Evolutionary conservation across 2,797 vertebrate genomes (phyloP).

Genomic region (Rhinoraja longicauda): DNA sequence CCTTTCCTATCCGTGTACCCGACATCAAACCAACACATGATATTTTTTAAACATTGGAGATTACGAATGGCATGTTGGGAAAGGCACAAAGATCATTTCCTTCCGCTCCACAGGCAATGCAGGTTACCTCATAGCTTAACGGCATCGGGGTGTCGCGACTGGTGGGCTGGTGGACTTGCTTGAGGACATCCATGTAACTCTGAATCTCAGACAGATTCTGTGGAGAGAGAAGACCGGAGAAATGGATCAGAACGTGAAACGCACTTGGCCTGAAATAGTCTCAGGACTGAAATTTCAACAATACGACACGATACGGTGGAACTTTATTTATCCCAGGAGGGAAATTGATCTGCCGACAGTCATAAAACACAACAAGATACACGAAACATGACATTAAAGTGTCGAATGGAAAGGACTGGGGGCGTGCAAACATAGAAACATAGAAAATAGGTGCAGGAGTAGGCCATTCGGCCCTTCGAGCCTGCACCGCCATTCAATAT

Average conservation of each 20-base stretch:
- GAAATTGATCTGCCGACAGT: no score
- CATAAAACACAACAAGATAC: no score
- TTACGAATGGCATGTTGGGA: background rate
- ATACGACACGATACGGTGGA: no score
- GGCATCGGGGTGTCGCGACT: slow-evolving; percentile 63
- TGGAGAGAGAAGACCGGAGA: slow-evolving; percentile 37
- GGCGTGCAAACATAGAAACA: no score
- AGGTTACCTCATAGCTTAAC: slow-evolving; percentile 72
- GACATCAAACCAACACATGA: background rate
- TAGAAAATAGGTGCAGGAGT: no score
- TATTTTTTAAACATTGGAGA: background rate
- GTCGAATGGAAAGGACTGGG: no score
- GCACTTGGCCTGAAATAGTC: slow-evolving; percentile 38
- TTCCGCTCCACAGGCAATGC: background rate
- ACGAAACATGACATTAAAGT: no score
- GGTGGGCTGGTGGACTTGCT: slow-evolving; percentile 83
- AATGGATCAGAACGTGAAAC: background rate
- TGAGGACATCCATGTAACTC: slow-evolving; percentile 82
- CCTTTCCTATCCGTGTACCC: no score
- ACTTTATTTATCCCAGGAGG: no score
- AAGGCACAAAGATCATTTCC: background rate
- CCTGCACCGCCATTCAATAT: no score
- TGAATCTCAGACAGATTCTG: slow-evolving; percentile 94
- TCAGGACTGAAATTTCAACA: background rate
- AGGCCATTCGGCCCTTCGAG: no score